phyloP scores from a whole-genome alignment of 1,140 invertebrate species.

The Vanessa tameamea region DNA sequence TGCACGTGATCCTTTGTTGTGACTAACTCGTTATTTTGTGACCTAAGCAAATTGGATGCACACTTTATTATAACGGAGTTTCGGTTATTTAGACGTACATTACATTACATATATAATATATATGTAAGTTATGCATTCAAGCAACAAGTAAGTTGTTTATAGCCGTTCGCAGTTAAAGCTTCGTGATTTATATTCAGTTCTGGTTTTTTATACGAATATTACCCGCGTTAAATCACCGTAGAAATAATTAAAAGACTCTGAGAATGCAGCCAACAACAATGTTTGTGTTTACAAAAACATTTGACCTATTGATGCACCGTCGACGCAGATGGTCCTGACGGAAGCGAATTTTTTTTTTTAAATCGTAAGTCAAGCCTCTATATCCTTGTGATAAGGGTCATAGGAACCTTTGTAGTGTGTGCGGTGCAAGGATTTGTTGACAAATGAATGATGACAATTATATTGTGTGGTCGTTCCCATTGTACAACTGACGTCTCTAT shows the following conservation, averaged over 20 bases:
- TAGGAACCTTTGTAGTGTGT: conserved; percentile 42
- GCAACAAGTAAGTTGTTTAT: neutral
- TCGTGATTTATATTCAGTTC: neutral
- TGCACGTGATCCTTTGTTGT: conserved; percentile 31
- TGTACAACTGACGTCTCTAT: conserved; percentile 69
- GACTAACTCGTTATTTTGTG: conserved; percentile 22
- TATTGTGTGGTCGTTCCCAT: conserved; percentile 67
- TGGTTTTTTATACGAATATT: conserved; percentile 7
- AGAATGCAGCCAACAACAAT: conserved; percentile 38
- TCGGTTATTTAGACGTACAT: neutral
- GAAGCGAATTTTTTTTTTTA: conserved; percentile 53
- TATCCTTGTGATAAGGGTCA: conserved; percentile 52
- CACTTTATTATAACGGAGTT: neutral
- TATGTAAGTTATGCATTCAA: neutral
- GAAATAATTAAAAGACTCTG: neutral
- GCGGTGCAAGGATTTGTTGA: conserved; percentile 57
- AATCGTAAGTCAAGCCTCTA: conserved; percentile 48
- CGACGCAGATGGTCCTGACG: conserved; percentile 64
- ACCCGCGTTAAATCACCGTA: conserved; percentile 16
- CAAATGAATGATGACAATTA: conserved; percentile 75
- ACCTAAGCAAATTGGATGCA: conserved; percentile 23
- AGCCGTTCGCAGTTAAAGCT: neutral
- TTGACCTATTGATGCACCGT: conserved; percentile 69
- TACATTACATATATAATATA: neutral
- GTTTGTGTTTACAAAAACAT: conserved; percentile 66